A percentile compares a stretch with the other conserved stretches of the same genome.
phyloP scores from a whole-genome alignment of 2,113 vertebrate species.

The Aphyosemion australe region DNA sequence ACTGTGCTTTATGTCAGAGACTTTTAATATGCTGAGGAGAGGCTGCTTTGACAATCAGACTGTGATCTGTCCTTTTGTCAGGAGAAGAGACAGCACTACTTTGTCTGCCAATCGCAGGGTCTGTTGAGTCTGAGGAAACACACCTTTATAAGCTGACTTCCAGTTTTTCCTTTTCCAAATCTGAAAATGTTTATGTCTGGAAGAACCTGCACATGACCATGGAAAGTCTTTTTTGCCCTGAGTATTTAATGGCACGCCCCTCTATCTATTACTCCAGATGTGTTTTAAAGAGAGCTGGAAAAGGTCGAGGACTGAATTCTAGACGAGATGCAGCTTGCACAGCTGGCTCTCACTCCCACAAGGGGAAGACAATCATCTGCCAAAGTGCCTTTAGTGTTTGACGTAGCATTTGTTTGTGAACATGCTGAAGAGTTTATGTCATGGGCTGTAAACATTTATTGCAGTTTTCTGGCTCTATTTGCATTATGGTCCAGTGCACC shows the following conservation, averaged over 20 bases:
- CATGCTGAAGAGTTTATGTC: constrained; percentile 65
- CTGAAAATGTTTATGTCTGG: constrained; percentile 1
- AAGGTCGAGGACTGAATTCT: constrained; percentile 50
- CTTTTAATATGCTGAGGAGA: constrained; percentile 64
- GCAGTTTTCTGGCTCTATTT: constrained; percentile 59
- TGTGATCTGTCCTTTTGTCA: constrained; percentile 49
- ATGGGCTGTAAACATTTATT: constrained; percentile 69
- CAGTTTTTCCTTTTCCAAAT: background rate
- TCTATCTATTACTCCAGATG: constrained; percentile 70
- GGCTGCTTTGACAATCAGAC: constrained; percentile 47
- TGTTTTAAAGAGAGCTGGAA: constrained; percentile 55
- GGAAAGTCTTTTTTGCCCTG: constrained; percentile 16
- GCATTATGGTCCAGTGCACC: constrained; percentile 46
- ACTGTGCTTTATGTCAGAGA: constrained; percentile 67
- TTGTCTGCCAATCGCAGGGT: constrained; percentile 53
- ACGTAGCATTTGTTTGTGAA: constrained; percentile 65
- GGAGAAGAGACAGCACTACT: constrained; percentile 39
- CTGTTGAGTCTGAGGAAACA: constrained; percentile 31
- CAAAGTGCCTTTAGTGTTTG: constrained; percentile 55
- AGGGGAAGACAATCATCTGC: constrained; percentile 47
- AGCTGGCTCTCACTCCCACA: constrained; percentile 61
- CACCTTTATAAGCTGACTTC: constrained; percentile 45
- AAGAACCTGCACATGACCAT: constrained; percentile 30
- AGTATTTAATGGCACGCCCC: constrained; percentile 36
- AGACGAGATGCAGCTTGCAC: constrained; percentile 56